These are phyloP conservation scores for Blastobasis lacticolella DNA, from an alignment of 2,888 invertebrate genomes.

Conservation along the genomic window DNA sequence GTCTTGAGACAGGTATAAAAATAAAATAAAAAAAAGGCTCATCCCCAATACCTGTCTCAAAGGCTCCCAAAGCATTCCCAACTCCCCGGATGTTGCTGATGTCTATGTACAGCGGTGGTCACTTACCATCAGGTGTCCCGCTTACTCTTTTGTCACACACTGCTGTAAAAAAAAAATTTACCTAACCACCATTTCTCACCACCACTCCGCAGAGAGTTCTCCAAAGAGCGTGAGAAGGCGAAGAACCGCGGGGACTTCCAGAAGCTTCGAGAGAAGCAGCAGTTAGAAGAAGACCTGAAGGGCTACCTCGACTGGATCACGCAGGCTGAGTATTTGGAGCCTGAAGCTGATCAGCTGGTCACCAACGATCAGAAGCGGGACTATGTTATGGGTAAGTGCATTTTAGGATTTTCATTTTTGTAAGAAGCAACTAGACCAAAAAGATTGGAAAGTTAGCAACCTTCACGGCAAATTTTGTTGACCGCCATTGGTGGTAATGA, in stretches of 20 bases:
- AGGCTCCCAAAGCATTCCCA: too few species aligned
- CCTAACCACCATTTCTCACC: too few species aligned
- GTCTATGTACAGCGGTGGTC: too few species aligned
- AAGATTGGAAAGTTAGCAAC: background rate
- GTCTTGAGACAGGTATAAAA: too few species aligned
- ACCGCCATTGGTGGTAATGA: background rate
- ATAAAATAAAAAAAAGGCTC: too few species aligned
- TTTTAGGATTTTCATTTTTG: background rate
- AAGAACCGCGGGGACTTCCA: constrained; percentile 99
- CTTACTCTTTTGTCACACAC: too few species aligned
- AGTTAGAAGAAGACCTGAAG: constrained; percentile 97
- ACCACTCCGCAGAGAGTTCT: constrained; percentile 88
- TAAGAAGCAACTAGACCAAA: background rate
- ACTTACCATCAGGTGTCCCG: too few species aligned
- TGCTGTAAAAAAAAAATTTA: too few species aligned
- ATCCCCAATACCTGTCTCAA: too few species aligned
- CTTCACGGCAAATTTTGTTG: constrained; percentile 24
- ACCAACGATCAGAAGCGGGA: constrained; percentile 73
- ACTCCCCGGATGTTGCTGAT: too few species aligned
- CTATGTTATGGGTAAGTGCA: constrained; percentile 44
- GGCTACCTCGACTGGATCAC: constrained; percentile 99
- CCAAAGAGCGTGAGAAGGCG: constrained; percentile 99
- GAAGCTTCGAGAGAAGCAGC: constrained; percentile 97
- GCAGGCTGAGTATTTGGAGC: constrained; percentile 97
- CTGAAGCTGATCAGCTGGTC: constrained; percentile 80